phyloP scores from a whole-genome alignment of 2,888 invertebrate species.

The Bhutanitis thaidina region DNA sequence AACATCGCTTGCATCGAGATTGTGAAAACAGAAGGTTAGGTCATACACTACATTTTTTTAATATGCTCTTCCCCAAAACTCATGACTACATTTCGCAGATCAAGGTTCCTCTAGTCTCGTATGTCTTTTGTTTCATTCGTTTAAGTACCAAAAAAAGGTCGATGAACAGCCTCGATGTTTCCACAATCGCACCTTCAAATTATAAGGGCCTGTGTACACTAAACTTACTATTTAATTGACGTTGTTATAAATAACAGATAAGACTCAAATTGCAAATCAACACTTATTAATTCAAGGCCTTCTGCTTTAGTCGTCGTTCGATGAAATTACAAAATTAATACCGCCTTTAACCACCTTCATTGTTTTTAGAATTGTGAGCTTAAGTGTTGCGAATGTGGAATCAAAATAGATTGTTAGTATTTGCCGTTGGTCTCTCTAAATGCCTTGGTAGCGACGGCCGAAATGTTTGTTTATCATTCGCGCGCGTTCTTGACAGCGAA shows the following conservation, averaged over 20 bases:
- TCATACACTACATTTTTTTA: not conserved
- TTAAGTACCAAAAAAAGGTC: slow-evolving; percentile 77
- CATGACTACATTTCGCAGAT: slow-evolving; percentile 44
- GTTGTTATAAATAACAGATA: slow-evolving; percentile 42
- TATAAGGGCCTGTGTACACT: slow-evolving; percentile 38
- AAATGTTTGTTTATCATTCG: slow-evolving; percentile 78
- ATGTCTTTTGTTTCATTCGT: slow-evolving; percentile 74
- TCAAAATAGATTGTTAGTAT: slow-evolving; percentile 35
- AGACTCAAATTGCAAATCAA: slow-evolving; percentile 47
- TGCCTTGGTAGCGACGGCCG: slow-evolving; percentile 61
- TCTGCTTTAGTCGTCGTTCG: slow-evolving; percentile 37
- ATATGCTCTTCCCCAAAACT: slow-evolving; percentile 13
- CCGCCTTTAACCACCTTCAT: slow-evolving; percentile 41
- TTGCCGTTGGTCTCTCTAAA: slow-evolving; percentile 33
- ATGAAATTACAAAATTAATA: slow-evolving; percentile 42
- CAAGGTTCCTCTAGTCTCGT: slow-evolving; percentile 68
- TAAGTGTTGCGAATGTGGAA: slow-evolving; percentile 33
- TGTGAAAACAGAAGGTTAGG: too few relatives aligned
- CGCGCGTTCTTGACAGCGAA: slow-evolving; percentile 79
- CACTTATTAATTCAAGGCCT: slow-evolving; percentile 45
- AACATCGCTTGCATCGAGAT: too few relatives aligned
- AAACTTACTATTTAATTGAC: slow-evolving; percentile 35
- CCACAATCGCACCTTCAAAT: slow-evolving; percentile 55
- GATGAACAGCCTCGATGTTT: slow-evolving; percentile 79
- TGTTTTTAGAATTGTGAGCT: slow-evolving; percentile 50